These are phyloP conservation scores for Sinosuthora webbiana DNA, from an alignment of 2,113 vertebrate genomes.

Conservation along the genomic window DNA sequence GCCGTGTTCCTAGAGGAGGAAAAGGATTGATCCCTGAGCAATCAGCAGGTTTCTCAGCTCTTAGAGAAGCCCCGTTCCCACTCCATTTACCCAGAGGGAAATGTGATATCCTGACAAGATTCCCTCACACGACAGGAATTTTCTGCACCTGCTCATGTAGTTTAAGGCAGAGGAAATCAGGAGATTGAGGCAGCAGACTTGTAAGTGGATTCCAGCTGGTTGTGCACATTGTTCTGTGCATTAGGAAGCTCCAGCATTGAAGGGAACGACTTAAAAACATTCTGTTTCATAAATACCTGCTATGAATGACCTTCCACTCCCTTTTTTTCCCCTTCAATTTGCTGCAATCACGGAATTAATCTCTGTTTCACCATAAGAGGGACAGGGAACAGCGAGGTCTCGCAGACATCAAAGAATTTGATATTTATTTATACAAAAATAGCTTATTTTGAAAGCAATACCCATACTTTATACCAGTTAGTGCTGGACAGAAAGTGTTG, in stretches of 20 bases:
- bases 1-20: background rate
- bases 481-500: background rate
- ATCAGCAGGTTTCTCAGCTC: background rate
- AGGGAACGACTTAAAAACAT: background rate
- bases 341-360: background rate
- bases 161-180: background rate
- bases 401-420: background rate
- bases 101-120: background rate
- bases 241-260: background rate
- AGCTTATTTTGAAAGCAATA: background rate
- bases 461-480: background rate
- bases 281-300: background rate
- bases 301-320: background rate
- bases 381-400: background rate
- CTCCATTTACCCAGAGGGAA: background rate
- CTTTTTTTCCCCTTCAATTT: background rate
- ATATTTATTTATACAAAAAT: background rate
- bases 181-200: background rate
- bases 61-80: background rate
- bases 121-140: background rate
- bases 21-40: background rate
- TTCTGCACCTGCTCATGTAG: background rate
- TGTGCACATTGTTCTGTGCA: background rate
- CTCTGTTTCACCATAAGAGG: background rate
- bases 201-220: background rate